phyloP scores from a whole-genome alignment of 2,888 invertebrate species.

The Nomada hirtipes region DNA sequence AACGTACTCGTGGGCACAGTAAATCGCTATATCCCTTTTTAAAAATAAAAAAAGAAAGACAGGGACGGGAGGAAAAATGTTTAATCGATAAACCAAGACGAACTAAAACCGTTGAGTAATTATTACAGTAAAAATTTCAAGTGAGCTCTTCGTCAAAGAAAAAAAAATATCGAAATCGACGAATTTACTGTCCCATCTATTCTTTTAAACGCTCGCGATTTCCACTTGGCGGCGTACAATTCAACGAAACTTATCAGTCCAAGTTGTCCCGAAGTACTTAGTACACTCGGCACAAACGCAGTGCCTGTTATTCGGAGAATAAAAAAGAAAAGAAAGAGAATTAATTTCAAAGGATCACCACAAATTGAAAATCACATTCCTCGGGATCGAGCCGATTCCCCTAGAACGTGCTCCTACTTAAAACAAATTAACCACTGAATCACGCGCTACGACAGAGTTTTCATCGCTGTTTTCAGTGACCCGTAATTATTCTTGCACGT shows the following conservation, averaged over 20 bases:
- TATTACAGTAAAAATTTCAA: not conserved
- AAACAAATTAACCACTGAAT: conserved; percentile 17
- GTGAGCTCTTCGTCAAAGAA: not conserved
- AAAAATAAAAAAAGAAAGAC: not conserved
- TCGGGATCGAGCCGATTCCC: not conserved
- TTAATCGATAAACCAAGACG: not conserved
- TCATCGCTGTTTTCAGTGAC: not conserved
- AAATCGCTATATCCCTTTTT: conserved; percentile 1
- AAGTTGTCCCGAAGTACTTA: conserved; percentile 33
- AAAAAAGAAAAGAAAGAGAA: not conserved
- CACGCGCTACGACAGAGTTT: not conserved
- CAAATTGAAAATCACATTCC: not conserved
- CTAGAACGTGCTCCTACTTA: conserved; percentile 27
- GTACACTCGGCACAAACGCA: conserved; percentile 1
- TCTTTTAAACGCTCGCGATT: not conserved
- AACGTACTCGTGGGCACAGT: not conserved
- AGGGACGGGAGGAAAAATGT: no score
- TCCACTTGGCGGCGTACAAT: not conserved
- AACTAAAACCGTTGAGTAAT: conserved; percentile 7
- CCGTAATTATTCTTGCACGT: conserved; percentile 22
- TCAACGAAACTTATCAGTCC: conserved; percentile 8
- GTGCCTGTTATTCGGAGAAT: not conserved
- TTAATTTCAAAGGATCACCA: conserved; percentile 25
- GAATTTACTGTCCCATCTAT: conserved; percentile 25
- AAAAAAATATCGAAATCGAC: not conserved